phyloP scores from a whole-genome alignment of 2,888 invertebrate genomes.

The Melieria crassipennis region DNA sequence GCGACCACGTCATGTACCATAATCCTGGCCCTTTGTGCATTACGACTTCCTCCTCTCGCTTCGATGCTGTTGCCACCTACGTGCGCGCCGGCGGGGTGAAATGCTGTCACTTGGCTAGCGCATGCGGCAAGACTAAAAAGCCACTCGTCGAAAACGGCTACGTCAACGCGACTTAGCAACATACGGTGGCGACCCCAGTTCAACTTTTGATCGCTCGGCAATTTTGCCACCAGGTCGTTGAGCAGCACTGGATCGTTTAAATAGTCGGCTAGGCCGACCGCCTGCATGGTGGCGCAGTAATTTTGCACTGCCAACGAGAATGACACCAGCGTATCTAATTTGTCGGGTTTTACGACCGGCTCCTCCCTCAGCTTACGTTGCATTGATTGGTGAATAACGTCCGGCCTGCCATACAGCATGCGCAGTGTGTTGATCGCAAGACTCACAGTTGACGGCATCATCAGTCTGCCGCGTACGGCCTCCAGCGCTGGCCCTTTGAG shows the following conservation, averaged over 20 bases:
- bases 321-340: conserved; percentile 22
- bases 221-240: conserved; percentile 27
- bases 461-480: no score
- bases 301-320: conserved; percentile 34
- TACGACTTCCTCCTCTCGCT: no score
- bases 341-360: conserved; percentile 21
- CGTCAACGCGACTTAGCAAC: background rate
- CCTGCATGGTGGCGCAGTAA: conserved; percentile 30
- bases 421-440: conserved; percentile 33
- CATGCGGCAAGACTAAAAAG: conserved; percentile 25
- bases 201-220: conserved; percentile 28
- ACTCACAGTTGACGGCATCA: conserved; percentile 35
- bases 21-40: background rate
- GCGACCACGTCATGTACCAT: background rate
- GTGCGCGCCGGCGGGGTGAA: background rate
- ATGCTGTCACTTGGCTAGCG: conserved; percentile 10
- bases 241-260: conserved; percentile 33
- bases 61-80: background rate
- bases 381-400: conserved; percentile 12
- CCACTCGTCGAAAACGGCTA: conserved; percentile 22
- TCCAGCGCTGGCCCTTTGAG: conserved; percentile 30
- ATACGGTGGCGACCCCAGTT: conserved; percentile 24
- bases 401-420: conserved; percentile 36
- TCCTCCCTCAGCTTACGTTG: conserved; percentile 22
- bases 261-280: conserved; percentile 21